These are phyloP conservation scores for Epinotia bilunana DNA, from an alignment of 2,888 invertebrate genomes.

Conservation along the genomic window DNA sequence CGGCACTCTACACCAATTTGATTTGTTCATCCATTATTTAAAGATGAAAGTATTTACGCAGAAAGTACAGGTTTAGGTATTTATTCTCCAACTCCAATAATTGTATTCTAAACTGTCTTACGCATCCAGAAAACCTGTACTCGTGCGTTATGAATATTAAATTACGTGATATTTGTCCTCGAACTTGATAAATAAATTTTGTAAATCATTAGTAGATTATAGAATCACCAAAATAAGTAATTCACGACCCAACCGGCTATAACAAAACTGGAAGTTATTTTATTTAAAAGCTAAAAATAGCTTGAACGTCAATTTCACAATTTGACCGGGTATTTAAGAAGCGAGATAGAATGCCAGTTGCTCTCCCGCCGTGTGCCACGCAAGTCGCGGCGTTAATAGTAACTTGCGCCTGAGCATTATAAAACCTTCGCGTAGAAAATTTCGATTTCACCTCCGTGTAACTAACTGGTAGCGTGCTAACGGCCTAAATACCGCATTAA, in stretches of 20 bases:
- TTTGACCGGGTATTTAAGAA: neutral
- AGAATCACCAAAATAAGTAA: neutral
- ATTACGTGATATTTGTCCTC: neutral
- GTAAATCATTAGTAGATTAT: neutral
- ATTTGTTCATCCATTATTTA: too few species aligned
- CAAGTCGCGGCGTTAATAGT: constrained; percentile 6
- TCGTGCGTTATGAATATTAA: too few species aligned
- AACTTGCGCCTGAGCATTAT: neutral
- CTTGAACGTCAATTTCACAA: constrained; percentile 7
- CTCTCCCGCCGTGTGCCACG: constrained; percentile 4
- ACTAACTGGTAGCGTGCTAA: neutral
- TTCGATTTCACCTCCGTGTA: constrained; percentile 12
- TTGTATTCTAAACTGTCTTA: too few species aligned
- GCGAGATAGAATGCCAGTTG: constrained; percentile 20
- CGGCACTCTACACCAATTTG: too few species aligned
- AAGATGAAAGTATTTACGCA: too few species aligned
- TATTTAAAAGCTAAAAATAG: neutral
- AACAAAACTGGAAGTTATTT: constrained; percentile 4
- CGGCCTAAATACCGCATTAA: neutral
- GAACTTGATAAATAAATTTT: neutral
- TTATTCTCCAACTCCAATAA: too few species aligned
- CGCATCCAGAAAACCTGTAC: neutral
- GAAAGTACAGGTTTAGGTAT: too few species aligned
- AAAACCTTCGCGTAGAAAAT: constrained; percentile 5
- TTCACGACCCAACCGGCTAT: neutral